A percentile compares a stretch with the other conserved stretches of the same genome.
Evolutionary conservation across 2,113 vertebrate species (phyloP).

Genomic region (Silurus meridionalis): DNA sequence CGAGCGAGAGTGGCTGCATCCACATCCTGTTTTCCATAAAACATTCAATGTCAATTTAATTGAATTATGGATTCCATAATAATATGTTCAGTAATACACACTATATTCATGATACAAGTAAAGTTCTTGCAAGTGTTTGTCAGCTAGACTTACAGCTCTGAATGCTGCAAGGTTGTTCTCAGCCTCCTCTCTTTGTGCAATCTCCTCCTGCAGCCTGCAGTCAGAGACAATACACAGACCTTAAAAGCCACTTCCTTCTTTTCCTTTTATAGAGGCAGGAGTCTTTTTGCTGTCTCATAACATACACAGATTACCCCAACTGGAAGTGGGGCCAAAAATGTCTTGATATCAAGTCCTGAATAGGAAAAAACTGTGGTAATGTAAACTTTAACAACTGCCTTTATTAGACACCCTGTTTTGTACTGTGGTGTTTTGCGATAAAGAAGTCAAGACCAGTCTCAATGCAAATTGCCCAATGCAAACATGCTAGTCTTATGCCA

Average conservation of each 20-base stretch:
- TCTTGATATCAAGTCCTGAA: conserved; percentile 34
- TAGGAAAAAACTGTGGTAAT: conserved; percentile 27
- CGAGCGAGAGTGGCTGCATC: conserved; percentile 90
- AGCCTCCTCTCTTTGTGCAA: conserved; percentile 87
- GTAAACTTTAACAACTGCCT: conserved; percentile 31
- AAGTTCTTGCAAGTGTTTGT: not conserved
- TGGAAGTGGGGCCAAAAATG: not conserved
- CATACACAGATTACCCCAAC: not conserved
- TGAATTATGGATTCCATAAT: not conserved
- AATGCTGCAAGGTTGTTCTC: conserved; percentile 90
- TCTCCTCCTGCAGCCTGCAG: conserved; percentile 87
- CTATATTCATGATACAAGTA: not conserved
- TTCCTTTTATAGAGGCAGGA: conserved; percentile 69
- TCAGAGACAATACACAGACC: conserved; percentile 3
- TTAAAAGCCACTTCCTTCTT: conserved; percentile 53
- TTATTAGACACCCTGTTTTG: not conserved
- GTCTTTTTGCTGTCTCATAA: not conserved
- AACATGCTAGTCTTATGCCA: not conserved
- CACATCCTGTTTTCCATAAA: conserved; percentile 75
- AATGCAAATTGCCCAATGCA: not conserved
- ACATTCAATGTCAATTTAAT: not conserved
- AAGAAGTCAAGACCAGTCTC: not conserved
- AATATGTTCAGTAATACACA: not conserved
- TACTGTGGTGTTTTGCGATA: not conserved
- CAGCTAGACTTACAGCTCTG: conserved; percentile 80